Base-by-base conservation (phyloP, 2,113 vertebrate genomes). In the Solenodon paradoxus region DNA sequence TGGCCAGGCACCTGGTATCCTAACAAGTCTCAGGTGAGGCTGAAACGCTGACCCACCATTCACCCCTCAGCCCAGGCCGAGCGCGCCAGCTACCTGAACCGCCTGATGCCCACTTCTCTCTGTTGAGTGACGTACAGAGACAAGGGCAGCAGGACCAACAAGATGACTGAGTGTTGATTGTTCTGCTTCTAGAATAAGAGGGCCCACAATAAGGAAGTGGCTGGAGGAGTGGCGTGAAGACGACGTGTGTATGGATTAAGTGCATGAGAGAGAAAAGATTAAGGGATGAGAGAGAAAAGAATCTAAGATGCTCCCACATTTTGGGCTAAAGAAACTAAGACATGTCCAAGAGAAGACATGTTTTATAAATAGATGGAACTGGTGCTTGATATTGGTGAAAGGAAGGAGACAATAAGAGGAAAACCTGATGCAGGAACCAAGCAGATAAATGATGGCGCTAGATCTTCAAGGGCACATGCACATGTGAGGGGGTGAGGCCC, bases 41-140 rank as follows among this genome's bases (percentile, higher is more conserved):
- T 12, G 0, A 68, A 24, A 13, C 28, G 3, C 6, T 0, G 1
- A 3, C 40, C 32, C 1, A 5, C 45, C 1, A 1, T n/a, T n/a
- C n/a, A n/a, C 10, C 3, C 9, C 38, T 40, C 4, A 38, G 35
- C 17, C 16, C 7, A 15, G 3, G 6, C n/a, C 35, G 51, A 74
- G 45, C 83, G 35, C 1, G 0, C 2, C 32, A 53, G 64, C n/a
- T 40, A 74, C 49, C 22, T 13, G 28, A 51, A 42, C 2, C 32
- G 4, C 4, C 55, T 13, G 9, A 16, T 15, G 10, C 17, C 42
- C 40, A 20, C 28, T 42, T 32, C 55, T 30, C 24, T 40, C 40
- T 28, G 10, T 5, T 86, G 38, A 64, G 61, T 30, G 82, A 28
- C 42, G 24, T 22, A 26, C 0, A 0, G 20, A 40, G 16, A 57